Base-by-base conservation (phyloP, 2,888 invertebrate genomes). In the Dascillus cervinus region DNA sequence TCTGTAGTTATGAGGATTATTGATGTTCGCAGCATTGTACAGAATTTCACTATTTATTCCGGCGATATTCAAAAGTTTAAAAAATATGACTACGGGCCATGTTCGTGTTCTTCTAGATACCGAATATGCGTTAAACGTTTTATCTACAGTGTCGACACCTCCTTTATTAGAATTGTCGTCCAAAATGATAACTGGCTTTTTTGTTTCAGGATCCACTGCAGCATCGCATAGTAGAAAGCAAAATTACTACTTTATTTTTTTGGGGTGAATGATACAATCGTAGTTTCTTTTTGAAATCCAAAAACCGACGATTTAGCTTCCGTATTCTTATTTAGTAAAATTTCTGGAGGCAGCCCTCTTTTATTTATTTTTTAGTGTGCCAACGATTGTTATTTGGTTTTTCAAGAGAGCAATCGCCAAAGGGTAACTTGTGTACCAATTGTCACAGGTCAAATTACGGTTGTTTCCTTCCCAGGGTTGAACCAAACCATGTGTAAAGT, bases 331-430 rank as follows among this genome's bases (percentile, higher is more conserved):
- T 47, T 14, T 26, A 47, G 47, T 11, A 36, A 29, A 36, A 59
- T 55, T 32, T 50, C 50, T 22, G 22, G 3, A 11, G 56, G 58
- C 26, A 57, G 37, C 29, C 54, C 46, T 21, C 32, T 32, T 41
- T 53, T 56, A 29, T 53, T 49, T 45, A n/a, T 52, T 50, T 21
- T 43, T 19, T 8, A 34, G 2, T 13, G 34, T 34, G 5, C 29
- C 34, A 29, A 34, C 14, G 5, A 34, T 15, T 13, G 29, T 25
- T 3, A 25, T 24, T 25, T 11, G 11, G 10, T 25, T 5, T 11
- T 29, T 20, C 11, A 20, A 8, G 3, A 29, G 10, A 10, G 11
- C 6, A 9, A 13, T 13, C 2, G 13, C 28, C 17, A 21, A 5
- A 4, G 20, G 8, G 11, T 21, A 26, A n/a, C 19, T 26, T n/a